Evolutionary conservation across 2,888 invertebrate genomes (phyloP).

Genomic region (Drosophila sordidapex): DNA sequence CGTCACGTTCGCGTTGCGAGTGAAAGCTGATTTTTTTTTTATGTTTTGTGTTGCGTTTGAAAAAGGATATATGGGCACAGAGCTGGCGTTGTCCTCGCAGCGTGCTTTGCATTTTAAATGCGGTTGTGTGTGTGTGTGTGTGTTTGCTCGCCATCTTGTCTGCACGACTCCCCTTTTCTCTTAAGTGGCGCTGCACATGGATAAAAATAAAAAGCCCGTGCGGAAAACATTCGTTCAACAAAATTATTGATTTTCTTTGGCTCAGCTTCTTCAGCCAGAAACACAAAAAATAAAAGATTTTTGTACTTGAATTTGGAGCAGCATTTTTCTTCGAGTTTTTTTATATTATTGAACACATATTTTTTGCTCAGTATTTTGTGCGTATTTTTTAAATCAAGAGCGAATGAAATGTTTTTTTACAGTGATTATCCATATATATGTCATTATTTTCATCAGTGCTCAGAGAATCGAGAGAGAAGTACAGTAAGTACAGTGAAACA

Average conservation of each 20-base stretch:
- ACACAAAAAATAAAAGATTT: neutral
- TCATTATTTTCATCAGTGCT: too few species aligned
- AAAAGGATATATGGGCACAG: constrained; percentile 78
- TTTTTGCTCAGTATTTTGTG: neutral
- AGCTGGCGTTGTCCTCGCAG: constrained; percentile 68
- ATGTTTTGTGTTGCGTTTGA: constrained; percentile 46
- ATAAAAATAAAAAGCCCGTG: constrained; percentile 29
- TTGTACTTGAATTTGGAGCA: neutral
- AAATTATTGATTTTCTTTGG: constrained; percentile 64
- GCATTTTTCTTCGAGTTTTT: neutral
- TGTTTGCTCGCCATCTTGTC: constrained; percentile 66
- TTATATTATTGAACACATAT: neutral
- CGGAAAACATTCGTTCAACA: constrained; percentile 31
- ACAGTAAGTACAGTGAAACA: neutral
- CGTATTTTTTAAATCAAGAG: neutral
- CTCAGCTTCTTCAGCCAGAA: neutral
- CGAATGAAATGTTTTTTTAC: neutral
- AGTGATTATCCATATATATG: too few species aligned
- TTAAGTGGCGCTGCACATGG: constrained; percentile 57
- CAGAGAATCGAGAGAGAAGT: neutral
- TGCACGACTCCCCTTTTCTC: constrained; percentile 24
- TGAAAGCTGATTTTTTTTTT: constrained; percentile 62
- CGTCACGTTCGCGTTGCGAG: constrained; percentile 74
- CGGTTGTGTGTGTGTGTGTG: constrained; percentile 2
- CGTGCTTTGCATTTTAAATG: constrained; percentile 72